These are phyloP conservation scores for Rhinichthys klamathensis DNA, from an alignment of 2,113 vertebrate genomes.

Conservation along the genomic window DNA sequence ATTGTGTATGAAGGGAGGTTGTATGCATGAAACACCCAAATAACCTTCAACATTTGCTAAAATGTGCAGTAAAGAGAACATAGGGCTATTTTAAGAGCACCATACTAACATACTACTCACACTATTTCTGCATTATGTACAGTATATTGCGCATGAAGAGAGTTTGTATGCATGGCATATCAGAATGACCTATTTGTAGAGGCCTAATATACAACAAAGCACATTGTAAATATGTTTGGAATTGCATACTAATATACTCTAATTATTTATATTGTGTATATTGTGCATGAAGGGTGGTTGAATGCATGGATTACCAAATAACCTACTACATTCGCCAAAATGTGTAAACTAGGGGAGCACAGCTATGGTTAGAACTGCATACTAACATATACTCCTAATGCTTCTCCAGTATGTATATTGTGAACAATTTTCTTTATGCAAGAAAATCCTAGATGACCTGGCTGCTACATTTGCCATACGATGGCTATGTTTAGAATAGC, in stretches of 20 bases:
- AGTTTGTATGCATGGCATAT: neutral
- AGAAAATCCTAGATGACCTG: neutral
- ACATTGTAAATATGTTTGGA: neutral
- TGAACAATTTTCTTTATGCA: neutral
- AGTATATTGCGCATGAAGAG: neutral
- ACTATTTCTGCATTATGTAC: neutral
- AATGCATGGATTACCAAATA: neutral
- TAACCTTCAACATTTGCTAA: neutral
- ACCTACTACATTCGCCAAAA: neutral
- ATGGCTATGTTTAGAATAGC: neutral
- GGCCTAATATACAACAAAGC: neutral
- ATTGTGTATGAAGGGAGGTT: neutral
- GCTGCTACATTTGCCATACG: neutral
- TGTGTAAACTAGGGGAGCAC: neutral
- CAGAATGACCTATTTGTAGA: neutral
- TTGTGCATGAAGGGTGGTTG: neutral
- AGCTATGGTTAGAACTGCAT: neutral
- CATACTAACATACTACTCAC: neutral
- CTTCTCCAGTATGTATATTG: neutral
- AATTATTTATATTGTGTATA: neutral
- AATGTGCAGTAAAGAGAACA: neutral
- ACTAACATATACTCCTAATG: neutral
- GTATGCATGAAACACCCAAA: neutral
- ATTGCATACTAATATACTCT: neutral
- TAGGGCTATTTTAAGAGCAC: neutral